Conservation (phyloP, 2,113 vertebrate species). For the Periophthalmus modestus region DNA sequence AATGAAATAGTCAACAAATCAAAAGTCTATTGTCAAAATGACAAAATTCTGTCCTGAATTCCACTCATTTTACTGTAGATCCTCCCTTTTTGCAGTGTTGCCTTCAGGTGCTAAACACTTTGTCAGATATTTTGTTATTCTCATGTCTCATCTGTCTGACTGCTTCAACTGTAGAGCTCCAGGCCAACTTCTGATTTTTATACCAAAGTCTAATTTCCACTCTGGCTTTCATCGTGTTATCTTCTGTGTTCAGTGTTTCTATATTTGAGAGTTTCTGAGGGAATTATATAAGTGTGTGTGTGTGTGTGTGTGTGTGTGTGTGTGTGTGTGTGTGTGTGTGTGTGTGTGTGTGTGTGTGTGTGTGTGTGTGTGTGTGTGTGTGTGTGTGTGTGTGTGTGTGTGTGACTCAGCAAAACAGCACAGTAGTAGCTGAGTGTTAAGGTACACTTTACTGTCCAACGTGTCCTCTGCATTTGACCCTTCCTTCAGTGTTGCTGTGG, state of each 20-base stretch:
- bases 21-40: background rate
- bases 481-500: too few relatives aligned
- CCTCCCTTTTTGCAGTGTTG: conserved; percentile 21
- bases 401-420: too few relatives aligned
- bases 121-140: conserved; percentile 24
- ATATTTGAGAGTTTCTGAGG: conserved; percentile 45
- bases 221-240: conserved; percentile 27
- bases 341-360: conserved; percentile 34
- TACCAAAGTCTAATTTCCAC: conserved; percentile 38
- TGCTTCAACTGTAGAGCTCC: conserved; percentile 20
- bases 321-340: conserved; percentile 15
- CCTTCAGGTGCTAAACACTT: conserved; percentile 40
- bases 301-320: conserved; percentile 60
- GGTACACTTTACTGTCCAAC: too few relatives aligned
- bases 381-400: conserved; percentile 35
- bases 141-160: conserved; percentile 32
- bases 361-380: conserved; percentile 55
- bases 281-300: conserved; percentile 64
- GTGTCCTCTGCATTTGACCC: too few relatives aligned
- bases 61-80: background rate
- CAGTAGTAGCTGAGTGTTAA: too few relatives aligned
- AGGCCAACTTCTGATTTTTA: conserved; percentile 31
- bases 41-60: background rate
- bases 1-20: too few relatives aligned
- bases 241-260: conserved; percentile 43